Base-by-base conservation (phyloP, 1,140 invertebrate genomes). In the Diabrotica undecimpunctata region DNA sequence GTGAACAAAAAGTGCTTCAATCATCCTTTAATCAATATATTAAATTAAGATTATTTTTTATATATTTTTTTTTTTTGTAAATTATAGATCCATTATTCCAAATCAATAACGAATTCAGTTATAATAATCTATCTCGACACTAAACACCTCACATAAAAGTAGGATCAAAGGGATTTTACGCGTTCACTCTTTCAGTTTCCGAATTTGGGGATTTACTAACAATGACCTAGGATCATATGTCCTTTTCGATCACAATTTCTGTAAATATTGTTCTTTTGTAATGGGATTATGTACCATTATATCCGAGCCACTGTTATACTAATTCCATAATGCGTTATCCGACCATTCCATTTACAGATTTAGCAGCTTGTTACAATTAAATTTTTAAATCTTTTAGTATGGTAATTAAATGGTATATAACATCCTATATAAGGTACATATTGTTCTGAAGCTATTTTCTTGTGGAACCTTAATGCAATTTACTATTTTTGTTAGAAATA, bases 181-280 rank as follows among this genome's bases (percentile, higher is more conserved):
- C 41, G 41, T 46, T 46, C 41, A 46, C 41, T 46, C 41, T 46
- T 46, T 46, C 41, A 46, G 8, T 46, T 46, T 46, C 41, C 41
- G n/a, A 46, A 10, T 46, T 46, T 46, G n/a, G 41, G 41, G 41
- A 46, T 46, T 46, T 46, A 10, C 2, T 46, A 10, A 46, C 41
- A 46, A 46, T 46, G 41, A 10, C n/a, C 41, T 46, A 3, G 41
- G 41, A 46, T 46, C 41, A 46, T 46, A 46, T 46, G 41, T 46
- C 41, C 41, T 46, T 46, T 46, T 46, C n/a, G 41, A 46, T 46
- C 41, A 46, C 8, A 46, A 46, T 46, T 46, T 46, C 41, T 5
- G 41, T 46, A 46, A 46, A 46, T 46, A 46, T 46, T 46, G 41
- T 46, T n/a, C 41, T 46, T 46, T 46, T 46, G 41, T 46, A 46